A percentile compares a stretch with the other conserved stretches of the same genome.
Evolutionary conservation across 2,888 invertebrate genomes (phyloP).

Genomic region (Rutpela maculata): DNA sequence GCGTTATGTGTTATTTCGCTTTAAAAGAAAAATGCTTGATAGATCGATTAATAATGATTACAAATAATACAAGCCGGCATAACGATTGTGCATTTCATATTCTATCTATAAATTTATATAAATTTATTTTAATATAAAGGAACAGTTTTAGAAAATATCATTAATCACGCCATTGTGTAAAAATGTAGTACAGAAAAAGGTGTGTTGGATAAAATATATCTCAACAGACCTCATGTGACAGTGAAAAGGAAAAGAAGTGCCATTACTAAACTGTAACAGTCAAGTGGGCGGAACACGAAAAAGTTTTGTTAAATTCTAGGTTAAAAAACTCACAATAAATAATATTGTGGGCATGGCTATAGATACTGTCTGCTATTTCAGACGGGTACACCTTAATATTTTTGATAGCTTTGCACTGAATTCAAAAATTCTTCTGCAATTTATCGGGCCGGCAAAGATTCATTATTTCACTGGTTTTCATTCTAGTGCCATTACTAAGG

Average conservation of each 20-base stretch:
- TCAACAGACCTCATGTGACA: conserved; percentile 30
- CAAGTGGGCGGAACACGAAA: conserved; percentile 32
- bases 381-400: too few species aligned
- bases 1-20: conserved; percentile 10
- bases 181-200: conserved; percentile 32
- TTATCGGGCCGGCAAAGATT: too few species aligned
- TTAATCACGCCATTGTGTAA: conserved; percentile 42
- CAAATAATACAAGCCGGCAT: conserved; percentile 22
- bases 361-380: too few species aligned
- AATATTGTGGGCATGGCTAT: conserved; percentile 27
- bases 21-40: conserved; percentile 17
- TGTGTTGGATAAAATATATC: conserved; percentile 35
- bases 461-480: too few species aligned
- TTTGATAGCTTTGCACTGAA: too few species aligned
- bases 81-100: conserved; percentile 29
- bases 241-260: conserved; percentile 31
- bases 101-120: conserved; percentile 21
- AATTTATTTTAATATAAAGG: conserved; percentile 19
- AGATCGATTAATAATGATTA: conserved; percentile 37
- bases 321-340: conserved; percentile 30
- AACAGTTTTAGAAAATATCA: conserved; percentile 26
- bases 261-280: conserved; percentile 42
- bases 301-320: conserved; percentile 30
- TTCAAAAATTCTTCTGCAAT: too few species aligned
- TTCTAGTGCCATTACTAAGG: too few species aligned